These are phyloP conservation scores for Nudaria mundana DNA, from an alignment of 2,888 invertebrate species.

Conservation along the genomic window DNA sequence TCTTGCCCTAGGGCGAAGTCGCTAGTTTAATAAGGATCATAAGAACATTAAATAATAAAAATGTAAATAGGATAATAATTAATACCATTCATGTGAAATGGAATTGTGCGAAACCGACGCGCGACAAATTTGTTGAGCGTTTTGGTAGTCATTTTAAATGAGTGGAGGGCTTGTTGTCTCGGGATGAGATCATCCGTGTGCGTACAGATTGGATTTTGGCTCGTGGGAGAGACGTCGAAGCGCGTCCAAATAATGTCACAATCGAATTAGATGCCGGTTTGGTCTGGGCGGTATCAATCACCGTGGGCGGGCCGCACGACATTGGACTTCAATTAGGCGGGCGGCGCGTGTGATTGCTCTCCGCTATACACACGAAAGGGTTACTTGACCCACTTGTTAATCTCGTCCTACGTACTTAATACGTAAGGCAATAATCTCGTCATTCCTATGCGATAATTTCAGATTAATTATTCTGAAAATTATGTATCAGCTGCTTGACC, in stretches of 20 bases:
- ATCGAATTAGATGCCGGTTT: slow-evolving; percentile 71
- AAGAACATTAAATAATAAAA: too few relatives aligned
- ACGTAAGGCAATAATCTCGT: too few relatives aligned
- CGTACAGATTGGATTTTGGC: slow-evolving; percentile 48
- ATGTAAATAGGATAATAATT: too few relatives aligned
- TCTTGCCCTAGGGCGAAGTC: too few relatives aligned
- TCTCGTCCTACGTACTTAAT: slow-evolving; percentile 45
- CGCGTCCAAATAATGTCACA: slow-evolving; percentile 70
- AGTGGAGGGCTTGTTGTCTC: slow-evolving; percentile 44
- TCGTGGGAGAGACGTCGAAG: slow-evolving; percentile 54
- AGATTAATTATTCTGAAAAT: too few relatives aligned
- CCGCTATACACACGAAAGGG: slow-evolving; percentile 69
- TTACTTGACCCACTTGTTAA: slow-evolving; percentile 78
- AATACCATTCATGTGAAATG: too few relatives aligned
- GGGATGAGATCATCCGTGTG: slow-evolving; percentile 53
- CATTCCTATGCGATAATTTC: too few relatives aligned
- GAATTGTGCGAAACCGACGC: slow-evolving; percentile 39
- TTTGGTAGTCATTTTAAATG: slow-evolving; percentile 46
- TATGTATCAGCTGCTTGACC: too few relatives aligned
- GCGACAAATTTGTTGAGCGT: slow-evolving; percentile 54
- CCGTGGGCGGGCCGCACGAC: slow-evolving; percentile 76
- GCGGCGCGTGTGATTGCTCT: slow-evolving; percentile 75
- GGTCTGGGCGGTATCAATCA: slow-evolving; percentile 75
- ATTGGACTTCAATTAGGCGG: slow-evolving; percentile 81
- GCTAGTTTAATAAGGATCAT: too few relatives aligned